Evolutionary conservation across 2,797 vertebrate genomes (phyloP), one percentile per base, ranked within the genome.

Genomic region (Glyptemys insculpta): DNA sequence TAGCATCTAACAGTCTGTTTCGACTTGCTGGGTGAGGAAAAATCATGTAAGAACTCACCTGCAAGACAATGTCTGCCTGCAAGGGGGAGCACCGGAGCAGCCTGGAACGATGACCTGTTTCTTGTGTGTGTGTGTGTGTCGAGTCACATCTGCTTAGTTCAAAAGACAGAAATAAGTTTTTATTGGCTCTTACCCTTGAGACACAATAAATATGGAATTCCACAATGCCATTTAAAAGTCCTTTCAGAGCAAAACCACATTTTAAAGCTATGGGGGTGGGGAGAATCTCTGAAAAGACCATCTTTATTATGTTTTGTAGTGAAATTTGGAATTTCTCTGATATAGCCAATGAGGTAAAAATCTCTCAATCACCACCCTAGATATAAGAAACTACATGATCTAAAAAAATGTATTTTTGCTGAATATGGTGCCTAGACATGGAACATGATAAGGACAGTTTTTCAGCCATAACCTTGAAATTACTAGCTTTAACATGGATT

Each of bases 401-500:
- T 15, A 79, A 85, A 91, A 54, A 19, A 54, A 91, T 54, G 68
- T 94, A 79, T 91, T 97, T 95, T 91, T 96, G 89, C 91, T 96
- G 93, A 96, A 82, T 93, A n/a, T 5, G 78, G 88, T 78, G 59
- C 34, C 95, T 97, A 91, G 87, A 27, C 68, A 27, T 74, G 37
- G 68, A 76, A 6, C 25, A 47, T 37, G 21, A 37, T 44, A 74
- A 47, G 41, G 37, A 47, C 3, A 14, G 2, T 25, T 41, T 81
- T 96, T 95, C 91, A 76, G 92, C 89, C 87, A 94, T 94, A 85
- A 94, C 91, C 90, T 59, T 85, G 91, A 96, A 86, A 94, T 94
- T 97, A 21, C 25, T 91, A 94, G 84, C 87, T 91, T 83, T 41
- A 95, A 88, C 18, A 88, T 79, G 90, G 56, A 94, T 95, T 93